Conservation (phyloP, 64 coral and sea anemone species). For the Stichodactyla mertensii region DNA sequence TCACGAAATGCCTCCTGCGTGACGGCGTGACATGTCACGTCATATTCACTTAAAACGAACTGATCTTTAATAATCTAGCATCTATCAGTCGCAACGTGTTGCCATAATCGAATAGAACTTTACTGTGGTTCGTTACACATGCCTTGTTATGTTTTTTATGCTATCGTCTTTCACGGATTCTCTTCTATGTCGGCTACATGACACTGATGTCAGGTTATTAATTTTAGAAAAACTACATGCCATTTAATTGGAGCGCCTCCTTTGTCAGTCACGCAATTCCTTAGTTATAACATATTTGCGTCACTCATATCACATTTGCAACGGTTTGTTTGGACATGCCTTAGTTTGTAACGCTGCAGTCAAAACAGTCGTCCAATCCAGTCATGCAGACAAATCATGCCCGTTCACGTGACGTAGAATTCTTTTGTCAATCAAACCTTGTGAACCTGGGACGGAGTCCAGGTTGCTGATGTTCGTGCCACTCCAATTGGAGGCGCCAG, state of each 20-base stretch:
- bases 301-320: too few relatives aligned
- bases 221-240: too few relatives aligned
- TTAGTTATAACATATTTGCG: too few relatives aligned
- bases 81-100: background rate
- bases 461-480: background rate
- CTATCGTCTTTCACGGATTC: background rate
- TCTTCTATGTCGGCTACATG: background rate
- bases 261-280: background rate
- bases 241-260: too few relatives aligned
- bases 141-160: too few relatives aligned
- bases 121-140: background rate
- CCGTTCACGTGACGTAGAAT: background rate
- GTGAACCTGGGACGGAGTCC: background rate
- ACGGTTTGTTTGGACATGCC: background rate
- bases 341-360: background rate
- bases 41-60: background rate
- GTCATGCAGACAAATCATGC: background rate
- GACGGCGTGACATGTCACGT: background rate
- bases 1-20: background rate
- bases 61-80: background rate
- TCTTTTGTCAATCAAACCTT: conserved; percentile 4
- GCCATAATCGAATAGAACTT: too few relatives aligned
- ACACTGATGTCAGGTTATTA: too few relatives aligned
- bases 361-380: background rate
- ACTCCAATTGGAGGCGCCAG: background rate